phyloP scores from a whole-genome alignment of 2,888 invertebrate genomes.

The Leucophenga montana region DNA sequence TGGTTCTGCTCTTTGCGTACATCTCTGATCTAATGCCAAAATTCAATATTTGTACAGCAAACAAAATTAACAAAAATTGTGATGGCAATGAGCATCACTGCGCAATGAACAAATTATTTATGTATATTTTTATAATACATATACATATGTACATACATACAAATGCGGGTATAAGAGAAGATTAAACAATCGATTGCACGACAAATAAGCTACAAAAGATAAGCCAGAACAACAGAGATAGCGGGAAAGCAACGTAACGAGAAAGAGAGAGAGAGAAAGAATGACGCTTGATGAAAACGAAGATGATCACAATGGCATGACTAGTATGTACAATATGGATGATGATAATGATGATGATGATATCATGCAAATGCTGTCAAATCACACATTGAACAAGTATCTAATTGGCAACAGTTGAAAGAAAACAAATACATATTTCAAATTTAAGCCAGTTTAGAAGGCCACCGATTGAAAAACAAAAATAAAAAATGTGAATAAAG shows the following conservation, averaged over 20 bases:
- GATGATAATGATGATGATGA: constrained; percentile 1
- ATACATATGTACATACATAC: too few species aligned
- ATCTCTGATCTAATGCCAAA: too few species aligned
- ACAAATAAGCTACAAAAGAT: not conserved
- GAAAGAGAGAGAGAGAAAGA: not conserved
- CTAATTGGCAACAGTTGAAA: not conserved
- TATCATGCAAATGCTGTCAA: constrained; percentile 7
- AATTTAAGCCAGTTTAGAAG: too few species aligned
- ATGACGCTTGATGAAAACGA: not conserved
- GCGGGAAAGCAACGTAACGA: not conserved
- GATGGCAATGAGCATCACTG: too few species aligned
- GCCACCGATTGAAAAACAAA: too few species aligned
- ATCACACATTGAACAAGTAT: not conserved
- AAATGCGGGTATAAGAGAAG: too few species aligned
- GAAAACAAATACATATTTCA: not conserved
- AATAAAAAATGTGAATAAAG: not conserved
- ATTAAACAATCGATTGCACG: too few species aligned
- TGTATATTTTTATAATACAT: too few species aligned
- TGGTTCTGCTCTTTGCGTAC: too few species aligned
- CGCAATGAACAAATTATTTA: too few species aligned
- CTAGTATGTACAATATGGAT: not conserved
- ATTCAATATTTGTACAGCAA: too few species aligned
- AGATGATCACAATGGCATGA: not conserved
- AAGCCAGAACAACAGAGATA: not conserved
- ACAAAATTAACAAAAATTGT: too few species aligned